These are phyloP conservation scores for Rhegmatorhina hoffmannsi DNA, from an alignment of 2,113 vertebrate species.

Conservation along the genomic window DNA sequence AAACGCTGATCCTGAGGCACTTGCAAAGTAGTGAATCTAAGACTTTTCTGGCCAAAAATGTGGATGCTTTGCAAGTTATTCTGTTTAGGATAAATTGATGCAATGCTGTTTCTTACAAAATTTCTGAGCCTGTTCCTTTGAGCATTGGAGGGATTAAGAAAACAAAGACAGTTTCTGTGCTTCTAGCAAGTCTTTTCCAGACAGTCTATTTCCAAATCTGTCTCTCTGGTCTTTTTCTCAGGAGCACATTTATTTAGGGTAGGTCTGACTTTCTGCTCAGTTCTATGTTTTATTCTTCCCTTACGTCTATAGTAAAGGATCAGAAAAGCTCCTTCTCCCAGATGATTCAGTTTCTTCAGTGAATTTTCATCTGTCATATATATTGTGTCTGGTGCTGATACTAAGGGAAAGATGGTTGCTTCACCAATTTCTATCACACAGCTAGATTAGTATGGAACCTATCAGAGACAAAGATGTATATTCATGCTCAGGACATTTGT, in stretches of 20 bases:
- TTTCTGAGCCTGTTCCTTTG: neutral
- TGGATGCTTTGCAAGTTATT: neutral
- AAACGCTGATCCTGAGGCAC: neutral
- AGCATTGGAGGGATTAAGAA: slow-evolving; percentile 11
- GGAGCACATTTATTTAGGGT: neutral
- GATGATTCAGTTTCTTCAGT: neutral
- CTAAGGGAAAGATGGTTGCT: neutral
- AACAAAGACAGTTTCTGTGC: neutral
- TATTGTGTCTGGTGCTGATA: neutral
- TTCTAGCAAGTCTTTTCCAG: neutral
- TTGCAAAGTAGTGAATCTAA: neutral
- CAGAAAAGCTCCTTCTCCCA: neutral
- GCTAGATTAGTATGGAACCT: neutral
- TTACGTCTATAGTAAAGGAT: neutral
- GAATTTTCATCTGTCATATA: neutral
- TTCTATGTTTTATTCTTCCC: neutral
- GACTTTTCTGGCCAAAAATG: neutral
- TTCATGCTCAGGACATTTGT: neutral
- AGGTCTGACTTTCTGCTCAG: neutral
- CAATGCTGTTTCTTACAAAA: neutral
- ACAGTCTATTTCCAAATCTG: neutral
- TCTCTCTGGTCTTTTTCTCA: neutral
- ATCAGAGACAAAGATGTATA: neutral
- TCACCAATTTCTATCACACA: neutral
- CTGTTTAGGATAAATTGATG: neutral